phyloP scores from a whole-genome alignment of 2,888 invertebrate species.

The Homarus gammarus region DNA sequence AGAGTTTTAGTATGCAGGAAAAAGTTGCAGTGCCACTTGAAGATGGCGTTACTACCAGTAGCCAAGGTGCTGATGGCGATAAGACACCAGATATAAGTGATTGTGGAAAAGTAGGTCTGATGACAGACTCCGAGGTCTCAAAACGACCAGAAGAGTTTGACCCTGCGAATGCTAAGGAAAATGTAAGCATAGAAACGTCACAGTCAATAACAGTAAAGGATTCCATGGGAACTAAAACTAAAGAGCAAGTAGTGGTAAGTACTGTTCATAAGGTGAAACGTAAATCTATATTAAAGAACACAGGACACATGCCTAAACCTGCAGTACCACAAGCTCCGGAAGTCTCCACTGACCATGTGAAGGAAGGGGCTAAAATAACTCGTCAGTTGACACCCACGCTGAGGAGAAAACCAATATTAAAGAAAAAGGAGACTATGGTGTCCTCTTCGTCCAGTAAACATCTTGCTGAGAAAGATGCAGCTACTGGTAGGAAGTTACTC shows the following conservation, averaged over 20 bases:
- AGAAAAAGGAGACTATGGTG: conserved; percentile 44
- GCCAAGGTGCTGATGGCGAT: not conserved
- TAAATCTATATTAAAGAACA: conserved; percentile 62
- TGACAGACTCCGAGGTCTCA: not conserved
- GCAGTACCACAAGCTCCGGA: not conserved
- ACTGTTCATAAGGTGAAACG: conserved; percentile 6
- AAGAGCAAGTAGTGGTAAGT: not conserved
- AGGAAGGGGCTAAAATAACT: not conserved
- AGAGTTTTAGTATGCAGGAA: not conserved
- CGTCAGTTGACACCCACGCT: conserved; percentile 51
- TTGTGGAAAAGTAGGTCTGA: not conserved
- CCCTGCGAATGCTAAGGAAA: not conserved
- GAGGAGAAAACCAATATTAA: conserved; percentile 62
- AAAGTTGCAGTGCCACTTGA: not conserved
- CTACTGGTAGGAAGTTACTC: not conserved
- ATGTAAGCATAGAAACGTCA: not conserved
- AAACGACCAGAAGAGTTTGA: not conserved
- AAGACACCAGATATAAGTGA: not conserved
- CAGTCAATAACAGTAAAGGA: not conserved
- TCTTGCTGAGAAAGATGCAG: not conserved
- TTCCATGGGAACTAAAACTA: not conserved
- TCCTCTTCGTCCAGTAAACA: conserved; percentile 4
- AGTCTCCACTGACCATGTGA: not conserved
- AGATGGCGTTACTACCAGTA: not conserved
- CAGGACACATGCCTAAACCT: conserved; percentile 1